Percentiles rank a stretch among this genome's conserved stretches.
These are phyloP conservation scores for Bungarus multicinctus DNA, from an alignment of 2,113 vertebrate species.

Conservation along the genomic window DNA sequence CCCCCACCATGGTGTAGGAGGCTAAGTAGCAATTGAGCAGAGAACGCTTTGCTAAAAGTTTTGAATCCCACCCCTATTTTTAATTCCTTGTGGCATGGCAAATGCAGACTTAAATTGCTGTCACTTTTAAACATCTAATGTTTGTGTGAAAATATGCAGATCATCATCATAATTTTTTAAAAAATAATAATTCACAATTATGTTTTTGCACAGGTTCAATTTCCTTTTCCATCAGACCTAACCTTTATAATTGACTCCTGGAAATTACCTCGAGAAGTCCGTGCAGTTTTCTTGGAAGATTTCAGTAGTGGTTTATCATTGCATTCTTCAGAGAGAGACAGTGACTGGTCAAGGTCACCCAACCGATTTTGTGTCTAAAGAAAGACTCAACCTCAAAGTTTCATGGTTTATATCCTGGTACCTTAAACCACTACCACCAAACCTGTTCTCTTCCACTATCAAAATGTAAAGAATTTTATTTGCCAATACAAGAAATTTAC, in stretches of 20 bases:
- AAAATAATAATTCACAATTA: not conserved
- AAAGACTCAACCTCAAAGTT: not conserved
- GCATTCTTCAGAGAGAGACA: not conserved
- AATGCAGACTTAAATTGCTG: not conserved
- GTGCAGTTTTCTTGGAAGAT: not conserved
- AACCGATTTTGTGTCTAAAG: not conserved
- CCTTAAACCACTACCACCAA: not conserved
- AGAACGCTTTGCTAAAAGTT: no score
- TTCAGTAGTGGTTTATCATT: not conserved
- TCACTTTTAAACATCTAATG: not conserved
- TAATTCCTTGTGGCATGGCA: not conserved
- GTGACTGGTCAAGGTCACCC: not conserved
- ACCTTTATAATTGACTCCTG: not conserved
- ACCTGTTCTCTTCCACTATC: not conserved
- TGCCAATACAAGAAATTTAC: not conserved
- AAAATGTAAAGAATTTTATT: not conserved
- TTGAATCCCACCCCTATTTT: no score
- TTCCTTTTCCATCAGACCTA: not conserved
- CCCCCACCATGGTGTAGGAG: no score
- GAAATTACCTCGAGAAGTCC: not conserved
- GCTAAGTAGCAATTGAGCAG: no score
- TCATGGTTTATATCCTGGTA: not conserved
- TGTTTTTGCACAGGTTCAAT: not conserved
- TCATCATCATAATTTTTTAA: not conserved
- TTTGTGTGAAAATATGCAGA: not conserved